Evolutionary conservation across 2,797 vertebrate genomes (phyloP), one percentile per base, ranked within the genome.

Genomic region (Prionace glauca): DNA sequence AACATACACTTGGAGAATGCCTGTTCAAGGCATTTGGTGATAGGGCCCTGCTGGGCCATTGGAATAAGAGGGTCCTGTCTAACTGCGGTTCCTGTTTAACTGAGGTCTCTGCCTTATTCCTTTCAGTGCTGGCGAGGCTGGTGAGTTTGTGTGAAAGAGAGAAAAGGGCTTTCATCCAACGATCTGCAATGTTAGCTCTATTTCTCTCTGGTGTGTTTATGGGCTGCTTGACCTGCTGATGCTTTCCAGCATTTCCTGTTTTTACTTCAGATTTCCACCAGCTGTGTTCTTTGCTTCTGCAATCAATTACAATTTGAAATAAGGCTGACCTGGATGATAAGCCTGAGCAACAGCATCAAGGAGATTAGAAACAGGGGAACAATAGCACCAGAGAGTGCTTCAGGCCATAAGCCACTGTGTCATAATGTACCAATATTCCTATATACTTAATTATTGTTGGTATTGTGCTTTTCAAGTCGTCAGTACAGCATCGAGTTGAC

Each of bases 221-320:
- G 1, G 18, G 88, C 60, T 62, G 62, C 79, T 3, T 92, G 90
- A 69, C 62, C 20, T 3, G 90, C n/a, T 67, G 90, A 69, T 29
- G 9, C 20, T 69, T 92, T 20, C n/a, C 65, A 65, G 2, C 8
- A 67, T 24, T 67, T 67, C n/a, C 90, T 20, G 12, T 22, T 88
- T 67, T 92, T 20, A 67, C 24, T 36, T 67, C 16, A 36, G 65
- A 67, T 20, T 92, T 92, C 90, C 62, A 41, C n/a, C 65, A 22
- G 62, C 90, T 18, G n/a, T n/a, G n/a, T 3, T 92, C 69, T 69
- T 41, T 92, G n/a, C 65, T 69, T 92, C n/a, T 24, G 62, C 65
- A 67, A 69, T 92, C 62, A 92, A 92, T 92, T 92, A 65, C 62
- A 92, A 69, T 92, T 92, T 69, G 74, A 79, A 79, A 36, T n/a